Conservation (phyloP, 2,797 vertebrate genomes). For the Protonibea diacanthus region DNA sequence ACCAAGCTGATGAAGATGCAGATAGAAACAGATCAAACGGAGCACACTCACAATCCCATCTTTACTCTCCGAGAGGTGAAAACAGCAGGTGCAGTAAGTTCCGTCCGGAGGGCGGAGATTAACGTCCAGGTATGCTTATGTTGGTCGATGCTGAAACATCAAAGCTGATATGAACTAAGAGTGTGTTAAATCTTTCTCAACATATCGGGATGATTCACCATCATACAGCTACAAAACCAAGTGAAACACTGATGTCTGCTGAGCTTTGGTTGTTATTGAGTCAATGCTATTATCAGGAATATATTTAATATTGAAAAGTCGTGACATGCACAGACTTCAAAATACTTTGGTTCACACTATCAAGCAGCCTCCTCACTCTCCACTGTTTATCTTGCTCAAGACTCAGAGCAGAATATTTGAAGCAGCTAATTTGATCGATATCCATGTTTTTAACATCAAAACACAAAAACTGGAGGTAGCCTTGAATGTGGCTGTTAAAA, state of each 20-base stretch:
- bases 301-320: not conserved
- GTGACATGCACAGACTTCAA: not conserved
- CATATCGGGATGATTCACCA: not conserved
- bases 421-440: not conserved
- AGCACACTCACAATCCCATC: not conserved
- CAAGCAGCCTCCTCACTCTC: not conserved
- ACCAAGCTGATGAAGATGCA: conserved; percentile 29
- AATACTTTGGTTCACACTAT: no score
- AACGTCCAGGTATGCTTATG: not conserved
- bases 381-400: not conserved
- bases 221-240: not conserved
- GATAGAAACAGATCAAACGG: conserved; percentile 8
- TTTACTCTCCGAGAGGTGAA: not conserved
- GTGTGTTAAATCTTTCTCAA: not conserved
- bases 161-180: not conserved
- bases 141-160: not conserved
- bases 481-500: not conserved
- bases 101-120: not conserved
- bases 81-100: not conserved
- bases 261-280: not conserved
- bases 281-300: not conserved
- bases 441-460: not conserved
- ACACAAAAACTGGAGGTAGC: no score
- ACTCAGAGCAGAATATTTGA: not conserved
- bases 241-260: not conserved